These are phyloP conservation scores for Idris sp. DNA, from an alignment of 1,140 invertebrate genomes.

Conservation along the genomic window DNA sequence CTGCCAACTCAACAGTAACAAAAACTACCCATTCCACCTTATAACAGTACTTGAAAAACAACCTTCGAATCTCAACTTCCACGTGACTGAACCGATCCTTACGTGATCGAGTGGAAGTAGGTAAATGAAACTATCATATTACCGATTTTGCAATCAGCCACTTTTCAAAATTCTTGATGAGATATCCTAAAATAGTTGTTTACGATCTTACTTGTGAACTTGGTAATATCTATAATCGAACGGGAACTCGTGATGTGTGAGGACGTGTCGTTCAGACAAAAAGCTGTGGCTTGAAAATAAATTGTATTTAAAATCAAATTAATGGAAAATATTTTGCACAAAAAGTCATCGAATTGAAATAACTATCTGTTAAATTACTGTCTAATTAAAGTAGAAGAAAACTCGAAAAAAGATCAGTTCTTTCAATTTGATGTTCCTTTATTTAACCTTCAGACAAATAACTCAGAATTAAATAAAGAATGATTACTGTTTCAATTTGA, in stretches of 20 bases:
- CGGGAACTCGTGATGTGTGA: too few relatives aligned
- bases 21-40: constrained; percentile 23
- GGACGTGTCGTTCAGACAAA: constrained; percentile 3
- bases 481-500: too few relatives aligned
- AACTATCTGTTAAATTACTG: too few relatives aligned
- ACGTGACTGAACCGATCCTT: constrained; percentile 26
- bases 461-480: too few relatives aligned
- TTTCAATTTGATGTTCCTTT: too few relatives aligned
- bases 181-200: constrained; percentile 11
- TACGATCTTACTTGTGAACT: neutral
- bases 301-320: too few relatives aligned
- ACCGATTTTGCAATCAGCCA: constrained; percentile 10
- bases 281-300: too few relatives aligned
- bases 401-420: too few relatives aligned
- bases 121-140: constrained; percentile 51
- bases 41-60: constrained; percentile 43
- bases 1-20: constrained; percentile 42
- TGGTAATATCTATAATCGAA: neutral
- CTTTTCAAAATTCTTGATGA: constrained; percentile 39
- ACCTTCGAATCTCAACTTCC: constrained; percentile 43
- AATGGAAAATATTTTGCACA: too few relatives aligned
- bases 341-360: too few relatives aligned
- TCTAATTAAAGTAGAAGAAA: too few relatives aligned
- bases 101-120: constrained; percentile 47
- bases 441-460: too few relatives aligned